Base-by-base conservation (phyloP, 2,113 vertebrate genomes). In the Hipposideros armiger region DNA sequence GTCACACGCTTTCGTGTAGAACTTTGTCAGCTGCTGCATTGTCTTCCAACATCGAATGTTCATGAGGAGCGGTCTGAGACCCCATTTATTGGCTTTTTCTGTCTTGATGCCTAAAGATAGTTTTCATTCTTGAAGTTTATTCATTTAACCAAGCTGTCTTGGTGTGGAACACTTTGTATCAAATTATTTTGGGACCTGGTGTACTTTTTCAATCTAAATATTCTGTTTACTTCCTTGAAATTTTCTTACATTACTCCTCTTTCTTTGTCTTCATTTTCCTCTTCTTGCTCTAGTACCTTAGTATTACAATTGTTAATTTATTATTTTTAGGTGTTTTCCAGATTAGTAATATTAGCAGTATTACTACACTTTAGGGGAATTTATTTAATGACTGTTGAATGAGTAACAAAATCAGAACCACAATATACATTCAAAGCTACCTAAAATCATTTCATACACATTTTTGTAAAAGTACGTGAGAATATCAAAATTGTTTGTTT, bases 401-500 rank as follows among this genome's bases (percentile, higher is more conserved):
- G 77, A 47, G 5, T 82, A 76, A 90, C 60, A 17, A 92, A 45
- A 73, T 85, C 58, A 88, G 47, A 81, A 82, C 42, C 40, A 60
- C 17, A 16, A 28, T 52, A 70, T 36, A 36, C 4, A 66, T 36
- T 90, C 60, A 93, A 70, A 88, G 36, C 32, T 64, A 81, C 10
- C 7, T 74, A 58, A 85, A 91, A 70, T 88, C 30, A 83, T 88
- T 85, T 87, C 60, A n/a, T 26, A 64, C 6, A 22, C 30, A 72
- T 76, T 92, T 77, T 94, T 67, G 30, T 73, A 56, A 77, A 92
- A 64, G n/a, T 74, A 14, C 32, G 81, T 74, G 84, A 90, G 76
- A 70, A 80, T 72, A 64, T 56, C 56, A 95, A 50, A 91, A 45
- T 67, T 81, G 10, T 72, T 67, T 92, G 69, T 92, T 95, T 95